Conservation (phyloP, 2,888 invertebrate species). For the Sericinus montela region DNA sequence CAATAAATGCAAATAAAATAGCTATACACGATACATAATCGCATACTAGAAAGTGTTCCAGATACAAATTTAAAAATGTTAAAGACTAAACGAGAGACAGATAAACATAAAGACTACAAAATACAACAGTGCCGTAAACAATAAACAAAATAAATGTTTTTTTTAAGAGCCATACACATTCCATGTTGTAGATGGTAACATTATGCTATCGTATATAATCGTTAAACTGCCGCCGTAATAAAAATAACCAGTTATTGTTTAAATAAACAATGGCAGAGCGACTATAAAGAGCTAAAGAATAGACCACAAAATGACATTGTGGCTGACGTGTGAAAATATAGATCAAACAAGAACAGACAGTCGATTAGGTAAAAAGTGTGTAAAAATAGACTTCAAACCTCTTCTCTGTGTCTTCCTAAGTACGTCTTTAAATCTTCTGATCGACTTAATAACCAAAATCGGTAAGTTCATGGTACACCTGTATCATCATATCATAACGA, state of each 20-base stretch:
- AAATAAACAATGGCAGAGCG: conserved; percentile 67
- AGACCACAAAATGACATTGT: conserved; percentile 53
- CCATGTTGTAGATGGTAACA: conserved; percentile 32
- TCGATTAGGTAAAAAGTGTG: not conserved
- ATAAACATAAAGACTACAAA: conserved; percentile 15
- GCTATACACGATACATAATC: conserved; percentile 11
- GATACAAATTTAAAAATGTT: conserved; percentile 12
- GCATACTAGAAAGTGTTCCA: conserved; percentile 2
- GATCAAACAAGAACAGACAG: conserved; percentile 29
- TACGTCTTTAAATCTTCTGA: too few relatives aligned
- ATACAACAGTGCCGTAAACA: conserved; percentile 18
- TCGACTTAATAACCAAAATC: too few relatives aligned
- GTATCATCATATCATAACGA: too few relatives aligned
- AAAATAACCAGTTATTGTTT: conserved; percentile 70
- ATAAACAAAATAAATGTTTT: conserved; percentile 30
- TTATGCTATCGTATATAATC: conserved; percentile 58
- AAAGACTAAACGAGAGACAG: conserved; percentile 12
- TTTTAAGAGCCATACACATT: conserved; percentile 22
- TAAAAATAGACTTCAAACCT: not conserved
- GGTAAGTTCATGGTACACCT: too few relatives aligned
- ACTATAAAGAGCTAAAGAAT: conserved; percentile 62
- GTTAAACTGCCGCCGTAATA: conserved; percentile 64
- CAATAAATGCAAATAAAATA: conserved; percentile 8
- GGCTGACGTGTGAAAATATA: conserved; percentile 60
- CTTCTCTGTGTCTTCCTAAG: too few relatives aligned